phyloP scores from a whole-genome alignment of 2,113 vertebrate species.

The Pollachius pollachius region DNA sequence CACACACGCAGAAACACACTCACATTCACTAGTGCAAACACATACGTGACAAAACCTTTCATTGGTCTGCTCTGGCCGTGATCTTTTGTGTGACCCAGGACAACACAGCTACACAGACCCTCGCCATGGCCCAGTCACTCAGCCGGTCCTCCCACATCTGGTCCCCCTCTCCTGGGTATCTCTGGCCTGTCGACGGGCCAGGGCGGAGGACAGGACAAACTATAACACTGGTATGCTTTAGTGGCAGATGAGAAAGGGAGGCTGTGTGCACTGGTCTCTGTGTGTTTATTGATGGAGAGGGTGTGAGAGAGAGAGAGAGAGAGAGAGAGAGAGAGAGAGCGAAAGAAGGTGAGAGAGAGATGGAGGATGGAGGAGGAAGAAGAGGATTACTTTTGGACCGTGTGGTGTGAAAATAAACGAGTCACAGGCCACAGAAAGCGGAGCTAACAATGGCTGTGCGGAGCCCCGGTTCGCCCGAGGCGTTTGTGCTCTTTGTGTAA shows the following conservation, averaged over 20 bases:
- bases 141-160: constrained; percentile 33
- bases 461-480: constrained; percentile 17
- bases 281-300: constrained; percentile 55
- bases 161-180: constrained; percentile 2
- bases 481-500: constrained; percentile 40
- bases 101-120: constrained; percentile 2
- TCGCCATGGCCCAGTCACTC: constrained; percentile 5
- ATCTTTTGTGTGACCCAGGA: constrained; percentile 42
- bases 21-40: constrained; percentile 1
- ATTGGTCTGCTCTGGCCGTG: constrained; percentile 28
- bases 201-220: constrained; percentile 1
- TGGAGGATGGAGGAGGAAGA: constrained; percentile 18
- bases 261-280: constrained; percentile 21
- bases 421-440: constrained; percentile 19
- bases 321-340: constrained; percentile 25
- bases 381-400: constrained; percentile 31
- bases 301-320: constrained; percentile 16
- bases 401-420: constrained; percentile 63
- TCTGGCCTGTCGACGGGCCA: constrained; percentile 8
- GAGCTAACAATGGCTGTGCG: constrained; percentile 33
- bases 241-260: constrained; percentile 25
- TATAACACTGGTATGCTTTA: constrained; percentile 33
- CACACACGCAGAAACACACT: neutral
- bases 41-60: neutral
- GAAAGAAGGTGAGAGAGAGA: constrained; percentile 13